Percentiles rank a stretch among this genome's conserved stretches.
Evolutionary conservation across 2,888 invertebrate genomes (phyloP).

Genomic region (Agrotis puta): DNA sequence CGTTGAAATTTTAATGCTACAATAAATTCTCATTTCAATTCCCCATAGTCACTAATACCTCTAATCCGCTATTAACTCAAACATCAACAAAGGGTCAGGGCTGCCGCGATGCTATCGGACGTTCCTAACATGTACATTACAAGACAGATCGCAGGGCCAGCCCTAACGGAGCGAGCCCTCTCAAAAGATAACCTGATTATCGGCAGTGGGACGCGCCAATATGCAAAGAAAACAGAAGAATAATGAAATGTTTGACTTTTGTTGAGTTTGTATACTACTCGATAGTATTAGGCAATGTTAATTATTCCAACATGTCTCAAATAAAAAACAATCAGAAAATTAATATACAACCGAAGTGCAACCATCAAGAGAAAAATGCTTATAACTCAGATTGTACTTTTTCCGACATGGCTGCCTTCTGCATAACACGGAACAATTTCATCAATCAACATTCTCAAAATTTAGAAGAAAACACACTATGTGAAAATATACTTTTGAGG

Average conservation of each 20-base stretch:
- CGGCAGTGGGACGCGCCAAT: slow-evolving; percentile 20
- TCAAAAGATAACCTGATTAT: slow-evolving; percentile 59
- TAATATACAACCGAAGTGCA: too few relatives aligned
- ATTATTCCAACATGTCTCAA: too few relatives aligned
- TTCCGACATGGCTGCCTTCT: too few relatives aligned
- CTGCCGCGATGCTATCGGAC: slow-evolving; percentile 42
- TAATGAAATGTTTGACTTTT: background rate
- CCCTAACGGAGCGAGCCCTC: slow-evolving; percentile 47
- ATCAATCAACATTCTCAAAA: too few relatives aligned
- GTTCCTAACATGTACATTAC: slow-evolving; percentile 32
- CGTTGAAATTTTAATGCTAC: slow-evolving; percentile 6
- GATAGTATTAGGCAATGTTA: too few relatives aligned
- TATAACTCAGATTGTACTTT: too few relatives aligned
- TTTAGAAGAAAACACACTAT: background rate
- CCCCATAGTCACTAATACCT: slow-evolving; percentile 6
- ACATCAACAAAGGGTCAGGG: slow-evolving; percentile 41
- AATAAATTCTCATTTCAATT: slow-evolving; percentile 7
- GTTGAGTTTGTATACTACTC: too few relatives aligned
- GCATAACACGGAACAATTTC: too few relatives aligned
- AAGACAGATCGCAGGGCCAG: slow-evolving; percentile 25
- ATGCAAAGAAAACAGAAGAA: slow-evolving; percentile 16
- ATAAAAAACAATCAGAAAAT: too few relatives aligned
- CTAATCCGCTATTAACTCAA: slow-evolving; percentile 27
- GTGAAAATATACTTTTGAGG: background rate
- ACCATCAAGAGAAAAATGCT: too few relatives aligned